A percentile compares a stretch with the other conserved stretches of the same genome.
Conservation (phyloP, 2,888 invertebrate species). For the Andricus quercusramuli region DNA sequence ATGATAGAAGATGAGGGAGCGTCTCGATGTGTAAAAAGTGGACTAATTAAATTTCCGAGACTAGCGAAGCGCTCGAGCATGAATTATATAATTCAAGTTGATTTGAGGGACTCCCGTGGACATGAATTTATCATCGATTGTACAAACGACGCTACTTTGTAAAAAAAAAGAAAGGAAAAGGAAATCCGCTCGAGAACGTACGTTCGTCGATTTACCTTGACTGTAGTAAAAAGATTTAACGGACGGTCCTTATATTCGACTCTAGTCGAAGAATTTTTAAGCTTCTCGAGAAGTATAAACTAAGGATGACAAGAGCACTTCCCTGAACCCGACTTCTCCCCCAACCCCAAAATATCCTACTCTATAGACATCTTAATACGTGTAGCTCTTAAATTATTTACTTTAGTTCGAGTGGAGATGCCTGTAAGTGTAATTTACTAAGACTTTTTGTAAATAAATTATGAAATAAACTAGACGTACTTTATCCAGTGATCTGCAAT, state of each 20-base stretch:
- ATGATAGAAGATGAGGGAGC: slow-evolving; percentile 25
- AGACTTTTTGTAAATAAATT: slow-evolving; percentile 78
- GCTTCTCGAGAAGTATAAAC: slow-evolving; percentile 34
- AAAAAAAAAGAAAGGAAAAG: slow-evolving; percentile 16
- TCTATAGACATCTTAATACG: slow-evolving; percentile 78
- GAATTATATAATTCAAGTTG: slow-evolving; percentile 20
- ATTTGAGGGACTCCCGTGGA: slow-evolving; percentile 14
- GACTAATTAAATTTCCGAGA: slow-evolving; percentile 39
- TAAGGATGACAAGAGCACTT: slow-evolving; percentile 62
- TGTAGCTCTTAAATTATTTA: slow-evolving; percentile 78
- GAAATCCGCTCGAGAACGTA: slow-evolving; percentile 4
- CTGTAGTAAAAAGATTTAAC: slow-evolving; percentile 22
- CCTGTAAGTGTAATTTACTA: slow-evolving; percentile 78
- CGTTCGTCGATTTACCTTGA: slow-evolving; percentile 29
- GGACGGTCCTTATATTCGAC: slow-evolving; percentile 38
- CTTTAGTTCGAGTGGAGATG: slow-evolving; percentile 78
- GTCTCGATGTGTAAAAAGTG: slow-evolving; percentile 38
- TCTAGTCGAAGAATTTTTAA: slow-evolving; percentile 34
- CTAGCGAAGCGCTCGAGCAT: slow-evolving; percentile 6
- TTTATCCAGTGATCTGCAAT: slow-evolving; percentile 72
- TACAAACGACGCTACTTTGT: slow-evolving; percentile 40
- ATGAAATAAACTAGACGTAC: slow-evolving; percentile 78
- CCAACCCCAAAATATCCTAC: slow-evolving; percentile 74
- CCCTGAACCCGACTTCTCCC: slow-evolving; percentile 73
- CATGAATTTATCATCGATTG: slow-evolving; percentile 32